phyloP scores from a whole-genome alignment of 2,888 invertebrate species.

The Leptinotarsa rubiginosa region DNA sequence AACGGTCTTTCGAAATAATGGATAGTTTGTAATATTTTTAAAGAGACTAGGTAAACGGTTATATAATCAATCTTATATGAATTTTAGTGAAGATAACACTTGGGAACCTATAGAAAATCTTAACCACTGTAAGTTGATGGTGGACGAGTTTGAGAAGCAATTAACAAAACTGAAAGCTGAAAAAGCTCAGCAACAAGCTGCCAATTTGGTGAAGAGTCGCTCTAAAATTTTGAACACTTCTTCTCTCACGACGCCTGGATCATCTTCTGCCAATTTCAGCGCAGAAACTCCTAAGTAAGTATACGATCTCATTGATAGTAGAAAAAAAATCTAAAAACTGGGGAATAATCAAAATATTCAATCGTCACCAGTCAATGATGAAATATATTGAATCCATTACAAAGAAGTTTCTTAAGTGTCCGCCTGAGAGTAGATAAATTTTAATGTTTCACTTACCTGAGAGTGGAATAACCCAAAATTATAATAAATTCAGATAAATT shows the following conservation, averaged over 20 bases:
- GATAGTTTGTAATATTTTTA: too few relatives aligned
- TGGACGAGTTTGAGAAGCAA: slow-evolving; percentile 85
- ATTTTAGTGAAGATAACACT: slow-evolving; percentile 79
- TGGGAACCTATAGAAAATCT: slow-evolving; percentile 87
- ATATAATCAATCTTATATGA: slow-evolving; percentile 18
- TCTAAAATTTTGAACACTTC: slow-evolving; percentile 25
- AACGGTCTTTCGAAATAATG: too few relatives aligned
- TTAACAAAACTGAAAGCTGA: slow-evolving; percentile 76
- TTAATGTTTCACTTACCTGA: neutral
- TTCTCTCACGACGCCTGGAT: slow-evolving; percentile 11
- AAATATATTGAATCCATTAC: too few relatives aligned
- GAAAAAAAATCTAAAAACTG: neutral
- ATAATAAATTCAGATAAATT: neutral
- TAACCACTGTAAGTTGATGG: slow-evolving; percentile 79
- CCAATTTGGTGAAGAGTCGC: slow-evolving; percentile 47
- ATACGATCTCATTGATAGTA: neutral
- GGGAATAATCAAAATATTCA: neutral
- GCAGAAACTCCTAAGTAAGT: slow-evolving; percentile 23
- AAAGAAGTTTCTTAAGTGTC: slow-evolving; percentile 3
- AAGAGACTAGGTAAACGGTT: too few relatives aligned
- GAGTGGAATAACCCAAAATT: neutral
- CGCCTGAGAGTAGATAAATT: slow-evolving; percentile 21
- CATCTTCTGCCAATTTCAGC: slow-evolving; percentile 21
- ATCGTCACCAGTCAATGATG: too few relatives aligned
- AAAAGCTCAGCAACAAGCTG: slow-evolving; percentile 62